phyloP scores from a whole-genome alignment of 2,888 invertebrate genomes.

The Andrena hattorfiana region DNA sequence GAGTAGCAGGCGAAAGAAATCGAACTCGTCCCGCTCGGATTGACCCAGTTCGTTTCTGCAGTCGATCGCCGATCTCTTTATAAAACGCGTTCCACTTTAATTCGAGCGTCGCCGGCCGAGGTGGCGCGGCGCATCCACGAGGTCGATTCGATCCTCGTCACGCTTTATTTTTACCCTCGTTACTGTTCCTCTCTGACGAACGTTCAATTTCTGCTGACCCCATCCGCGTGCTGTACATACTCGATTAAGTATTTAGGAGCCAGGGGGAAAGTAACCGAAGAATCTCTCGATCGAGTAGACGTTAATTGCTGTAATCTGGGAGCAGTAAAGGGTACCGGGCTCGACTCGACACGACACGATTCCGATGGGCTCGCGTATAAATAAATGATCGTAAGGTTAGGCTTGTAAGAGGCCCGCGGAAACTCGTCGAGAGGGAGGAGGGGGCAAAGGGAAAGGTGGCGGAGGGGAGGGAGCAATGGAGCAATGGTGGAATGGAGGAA shows the following conservation, averaged over 20 bases:
- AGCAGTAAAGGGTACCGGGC: not conserved
- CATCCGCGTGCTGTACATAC: not conserved
- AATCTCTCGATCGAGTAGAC: constrained; percentile 1
- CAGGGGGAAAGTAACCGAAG: not conserved
- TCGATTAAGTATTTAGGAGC: constrained; percentile 12
- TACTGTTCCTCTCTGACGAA: not conserved
- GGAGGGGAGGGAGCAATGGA: constrained; percentile 13
- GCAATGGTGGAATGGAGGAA: constrained; percentile 11
- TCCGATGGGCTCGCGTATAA: too few relatives aligned
- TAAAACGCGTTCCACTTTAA: constrained; percentile 55
- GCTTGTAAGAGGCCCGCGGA: not conserved
- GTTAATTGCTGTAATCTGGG: not conserved
- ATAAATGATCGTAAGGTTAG: not conserved
- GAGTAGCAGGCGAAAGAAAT: constrained; percentile 18
- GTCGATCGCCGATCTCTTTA: constrained; percentile 31
- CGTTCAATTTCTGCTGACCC: constrained; percentile 6
- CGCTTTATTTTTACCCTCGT: constrained; percentile 31
- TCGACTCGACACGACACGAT: too few relatives aligned
- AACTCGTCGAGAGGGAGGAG: not conserved
- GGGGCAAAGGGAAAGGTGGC: not conserved
- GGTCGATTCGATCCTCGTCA: not conserved
- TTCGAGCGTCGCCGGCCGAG: constrained; percentile 13
- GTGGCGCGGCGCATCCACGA: not conserved
- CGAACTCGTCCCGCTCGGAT: constrained; percentile 10
- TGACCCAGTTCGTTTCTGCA: constrained; percentile 26